Evolutionary conservation across 2,888 invertebrate species (phyloP), one percentile per base, ranked within the genome.

Genomic region (Zhengitettix transpicula): DNA sequence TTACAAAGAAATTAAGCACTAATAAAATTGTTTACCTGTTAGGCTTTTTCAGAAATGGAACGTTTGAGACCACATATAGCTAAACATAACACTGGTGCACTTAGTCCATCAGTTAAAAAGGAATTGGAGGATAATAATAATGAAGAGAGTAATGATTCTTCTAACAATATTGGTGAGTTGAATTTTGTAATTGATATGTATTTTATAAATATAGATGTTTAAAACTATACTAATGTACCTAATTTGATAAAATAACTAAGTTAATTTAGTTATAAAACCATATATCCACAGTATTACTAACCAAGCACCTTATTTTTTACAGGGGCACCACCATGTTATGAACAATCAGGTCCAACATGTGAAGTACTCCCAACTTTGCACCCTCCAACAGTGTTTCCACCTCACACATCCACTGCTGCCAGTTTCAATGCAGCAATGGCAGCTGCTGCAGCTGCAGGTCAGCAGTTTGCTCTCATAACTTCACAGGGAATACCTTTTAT

Each of bases 1-100:
- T 28, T 28, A 28, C 28, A 28, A 28, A 7, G 7, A 28, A 28
- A 28, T 28, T 7, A 28, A 28, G 7, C 7, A 28, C 28, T 28
- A 28, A 28, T 47, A 14, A 7, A 47, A 52, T 40, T 15, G 40
- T 60, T 42, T 61, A 41, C 52, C 62, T 66, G 66, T 16, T 65
- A 78, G 75, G 85, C 85, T 0, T 86, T 85, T 70, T 84, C 85
- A n/a, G 85, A 87, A 66, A 72, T 83, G 58, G 82, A 83, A 60
- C 78, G 83, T 59, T 73, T 87, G 54, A 77, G 83, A 41, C 78
- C 81, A 1, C 88, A 88, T 72, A 79, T 86, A 44, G 78, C 82
- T 15, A 86, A 86, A 69, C 87, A 88, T 70, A 81, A 79, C 66
- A 78, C 78, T 40, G 78, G 80, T 14, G 79, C 78, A 10, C 73